phyloP scores from a whole-genome alignment of 2,888 invertebrate genomes.

The Sisyra nigra region DNA sequence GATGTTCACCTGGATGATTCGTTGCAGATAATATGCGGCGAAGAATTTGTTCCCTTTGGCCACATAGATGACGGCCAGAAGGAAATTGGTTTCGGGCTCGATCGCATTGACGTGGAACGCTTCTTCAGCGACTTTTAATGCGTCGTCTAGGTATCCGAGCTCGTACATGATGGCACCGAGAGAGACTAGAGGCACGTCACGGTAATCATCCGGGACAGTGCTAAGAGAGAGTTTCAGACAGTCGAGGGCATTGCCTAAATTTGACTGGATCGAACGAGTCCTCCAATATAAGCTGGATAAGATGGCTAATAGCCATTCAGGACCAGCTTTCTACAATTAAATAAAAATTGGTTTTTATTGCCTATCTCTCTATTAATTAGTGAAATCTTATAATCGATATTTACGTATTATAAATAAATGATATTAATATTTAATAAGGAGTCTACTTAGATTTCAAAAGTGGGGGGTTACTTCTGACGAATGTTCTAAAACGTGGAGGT shows the following conservation, averaged over 20 bases:
- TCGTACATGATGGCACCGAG: conserved; percentile 51
- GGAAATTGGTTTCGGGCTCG: conserved; percentile 58
- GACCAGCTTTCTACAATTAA: conserved; percentile 43
- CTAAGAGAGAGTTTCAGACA: conserved; percentile 48
- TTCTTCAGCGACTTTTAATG: conserved; percentile 39
- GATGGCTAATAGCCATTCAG: conserved; percentile 56
- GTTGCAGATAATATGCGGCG: conserved; percentile 44
- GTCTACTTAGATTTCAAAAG: no score
- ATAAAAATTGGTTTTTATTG: conserved; percentile 14
- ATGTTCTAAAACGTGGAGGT: no score
- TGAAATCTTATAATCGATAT: no score
- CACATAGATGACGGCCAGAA: conserved; percentile 46
- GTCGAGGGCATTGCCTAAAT: conserved; percentile 47
- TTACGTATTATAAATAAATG: no score
- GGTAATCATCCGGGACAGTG: conserved; percentile 36
- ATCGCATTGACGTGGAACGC: conserved; percentile 42
- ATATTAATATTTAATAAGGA: no score
- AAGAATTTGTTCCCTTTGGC: conserved; percentile 42
- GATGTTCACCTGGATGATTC: conserved; percentile 37
- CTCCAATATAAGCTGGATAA: conserved; percentile 68
- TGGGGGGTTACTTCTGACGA: no score
- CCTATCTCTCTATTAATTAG: no score
- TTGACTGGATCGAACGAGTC: conserved; percentile 34
- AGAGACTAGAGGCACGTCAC: conserved; percentile 51
- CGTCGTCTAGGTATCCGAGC: conserved; percentile 46